Base-by-base conservation (phyloP, 1,140 invertebrate genomes). In the Lucilia cuprina region DNA sequence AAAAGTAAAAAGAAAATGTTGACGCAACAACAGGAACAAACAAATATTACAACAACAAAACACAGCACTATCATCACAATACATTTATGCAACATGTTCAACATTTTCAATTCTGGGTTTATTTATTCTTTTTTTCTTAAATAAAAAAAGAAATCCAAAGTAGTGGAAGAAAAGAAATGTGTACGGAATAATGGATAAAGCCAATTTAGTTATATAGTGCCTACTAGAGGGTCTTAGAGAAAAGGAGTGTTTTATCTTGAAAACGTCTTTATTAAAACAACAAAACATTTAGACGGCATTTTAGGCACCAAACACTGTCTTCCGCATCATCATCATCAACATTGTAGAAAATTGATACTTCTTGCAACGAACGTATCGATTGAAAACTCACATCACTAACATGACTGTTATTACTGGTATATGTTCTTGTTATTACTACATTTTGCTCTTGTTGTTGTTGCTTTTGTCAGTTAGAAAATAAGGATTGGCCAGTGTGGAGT, bases 191-290 rank as follows among this genome's bases (percentile, higher is more conserved):
- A 60, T 30, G 25, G n/a, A 60, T 60, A 60, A 60, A 17, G 14
- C 55, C 55, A 60, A 60, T 60, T 70, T 70, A n/a, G n/a, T n/a
- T n/a, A 19, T 70, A 2, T 21, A 14, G 17, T 70, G 9, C n/a
- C 65, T 70, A 80, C 77, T 49, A 49, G 41, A 80, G 77, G 77
- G 77, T 49, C 77, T 19, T 17, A 65, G 17, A 65, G 21, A 25
- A 17, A 55, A 70, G 19, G 78, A 55, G 78, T 82, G 30, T 82
- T 82, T 65, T 65, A 17, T 60, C 21, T 75, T 21, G 14, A 77
- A 47, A 86, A 89, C 87, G 88, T 89, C 88, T 89, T 89, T 88
- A 89, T 89, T 89, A 89, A 89, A 89, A 89, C 87, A 89, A 89
- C 88, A 89, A 89, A 89, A 89, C 88, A 89, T 89, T 89, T 89